Conservation (phyloP, 2,797 vertebrate genomes). For the Coregonus suidteri region DNA sequence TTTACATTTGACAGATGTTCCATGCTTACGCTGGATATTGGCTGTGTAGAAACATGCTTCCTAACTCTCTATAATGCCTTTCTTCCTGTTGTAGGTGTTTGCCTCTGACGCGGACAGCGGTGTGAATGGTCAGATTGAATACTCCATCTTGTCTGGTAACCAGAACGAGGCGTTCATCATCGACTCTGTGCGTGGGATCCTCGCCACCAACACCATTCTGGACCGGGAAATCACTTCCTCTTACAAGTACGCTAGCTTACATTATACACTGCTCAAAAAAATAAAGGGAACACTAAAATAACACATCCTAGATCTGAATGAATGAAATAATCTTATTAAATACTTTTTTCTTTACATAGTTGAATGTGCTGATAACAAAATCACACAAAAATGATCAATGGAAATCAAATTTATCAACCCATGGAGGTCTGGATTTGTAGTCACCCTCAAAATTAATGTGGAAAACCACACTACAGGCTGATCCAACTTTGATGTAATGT, state of each 20-base stretch:
- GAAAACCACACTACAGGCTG: too few relatives aligned
- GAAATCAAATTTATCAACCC: too few relatives aligned
- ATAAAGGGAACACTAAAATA: too few relatives aligned
- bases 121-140: conserved; percentile 82
- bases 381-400: too few relatives aligned
- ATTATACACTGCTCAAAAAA: too few relatives aligned
- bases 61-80: not conserved
- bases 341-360: too few relatives aligned
- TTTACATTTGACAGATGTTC: not conserved
- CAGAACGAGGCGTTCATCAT: conserved; percentile 80
- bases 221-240: conserved; percentile 82
- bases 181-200: conserved; percentile 80
- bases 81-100: conserved; percentile 75
- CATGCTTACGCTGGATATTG: not conserved
- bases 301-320: too few relatives aligned
- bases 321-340: too few relatives aligned
- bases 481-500: too few relatives aligned
- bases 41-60: not conserved
- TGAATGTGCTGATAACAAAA: too few relatives aligned
- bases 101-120: conserved; percentile 86
- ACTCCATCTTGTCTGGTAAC: conserved; percentile 87
- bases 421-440: too few relatives aligned
- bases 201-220: conserved; percentile 78
- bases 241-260: conserved; percentile 80
- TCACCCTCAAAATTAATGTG: too few relatives aligned